Evolutionary conservation across 2,888 invertebrate species (phyloP).

Genomic region (Nowickia ferox): DNA sequence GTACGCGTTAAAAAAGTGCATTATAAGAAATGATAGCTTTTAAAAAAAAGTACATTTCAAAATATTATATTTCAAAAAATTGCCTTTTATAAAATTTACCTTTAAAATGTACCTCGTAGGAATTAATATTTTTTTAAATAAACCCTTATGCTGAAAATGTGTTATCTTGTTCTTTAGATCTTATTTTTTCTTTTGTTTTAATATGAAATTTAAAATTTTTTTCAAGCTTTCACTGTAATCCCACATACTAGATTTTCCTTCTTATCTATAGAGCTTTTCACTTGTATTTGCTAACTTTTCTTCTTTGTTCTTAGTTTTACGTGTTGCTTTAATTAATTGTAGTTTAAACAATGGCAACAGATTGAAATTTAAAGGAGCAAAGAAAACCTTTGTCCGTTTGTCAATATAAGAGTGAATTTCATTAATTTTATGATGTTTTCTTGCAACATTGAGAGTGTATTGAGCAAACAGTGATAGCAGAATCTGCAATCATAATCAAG

Average conservation of each 20-base stretch:
- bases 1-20: too few species aligned
- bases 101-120: too few species aligned
- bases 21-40: too few species aligned
- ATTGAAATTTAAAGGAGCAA: slow-evolving; percentile 30
- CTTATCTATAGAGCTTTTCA: not conserved
- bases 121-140: too few species aligned
- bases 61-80: too few species aligned
- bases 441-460: not conserved
- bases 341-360: slow-evolving; percentile 27
- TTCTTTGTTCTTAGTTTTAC: slow-evolving; percentile 10
- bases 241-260: not conserved
- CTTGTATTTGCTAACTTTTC: not conserved
- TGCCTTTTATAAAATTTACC: too few species aligned
- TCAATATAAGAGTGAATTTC: slow-evolving; percentile 11
- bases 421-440: slow-evolving; percentile 25
- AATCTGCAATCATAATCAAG: slow-evolving; percentile 22
- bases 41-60: too few species aligned
- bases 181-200: not conserved
- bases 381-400: slow-evolving; percentile 10
- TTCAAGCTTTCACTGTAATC: not conserved
- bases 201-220: too few species aligned
- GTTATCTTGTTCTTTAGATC: not conserved
- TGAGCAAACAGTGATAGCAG: slow-evolving; percentile 9
- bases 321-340: slow-evolving; percentile 49
- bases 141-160: too few species aligned